phyloP scores from a whole-genome alignment of 2,888 invertebrate species.

The Cephus pygmeus region DNA sequence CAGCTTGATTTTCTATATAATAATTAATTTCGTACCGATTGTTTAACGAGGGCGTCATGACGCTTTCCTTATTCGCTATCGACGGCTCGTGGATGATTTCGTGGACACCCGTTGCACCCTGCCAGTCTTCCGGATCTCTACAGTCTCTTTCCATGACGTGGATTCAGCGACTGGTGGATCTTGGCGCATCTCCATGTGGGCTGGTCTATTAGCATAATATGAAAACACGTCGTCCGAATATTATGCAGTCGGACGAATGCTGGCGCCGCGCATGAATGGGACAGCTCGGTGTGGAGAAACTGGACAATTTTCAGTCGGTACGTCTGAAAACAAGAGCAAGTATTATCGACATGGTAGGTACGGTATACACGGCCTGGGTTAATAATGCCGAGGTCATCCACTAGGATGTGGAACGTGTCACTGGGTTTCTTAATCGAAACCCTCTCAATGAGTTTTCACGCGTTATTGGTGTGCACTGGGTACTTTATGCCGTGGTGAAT shows the following conservation, averaged over 20 bases:
- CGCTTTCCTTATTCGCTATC: not conserved
- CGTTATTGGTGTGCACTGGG: not conserved
- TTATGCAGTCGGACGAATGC: not conserved
- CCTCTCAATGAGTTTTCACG: not conserved
- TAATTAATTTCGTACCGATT: not conserved
- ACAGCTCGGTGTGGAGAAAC: not conserved
- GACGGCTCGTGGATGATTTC: not conserved
- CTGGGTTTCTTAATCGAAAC: not conserved
- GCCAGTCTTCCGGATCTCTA: not conserved
- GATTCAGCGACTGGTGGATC: not conserved
- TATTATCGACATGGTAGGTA: not conserved
- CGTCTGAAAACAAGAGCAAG: not conserved
- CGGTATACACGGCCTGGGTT: not conserved
- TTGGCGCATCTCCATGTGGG: not conserved
- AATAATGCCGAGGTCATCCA: not conserved
- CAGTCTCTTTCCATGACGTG: not conserved
- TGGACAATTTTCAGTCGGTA: not conserved
- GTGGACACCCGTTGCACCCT: not conserved
- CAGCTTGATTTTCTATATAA: not conserved
- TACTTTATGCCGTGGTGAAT: not conserved
- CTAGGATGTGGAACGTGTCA: not conserved
- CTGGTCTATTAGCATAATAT: constrained; percentile 12
- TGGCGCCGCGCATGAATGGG: not conserved
- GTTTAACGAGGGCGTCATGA: not conserved
- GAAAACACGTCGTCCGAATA: constrained; percentile 4